Conservation (phyloP, 2,888 invertebrate species). For the Epirrhoe alternata region DNA sequence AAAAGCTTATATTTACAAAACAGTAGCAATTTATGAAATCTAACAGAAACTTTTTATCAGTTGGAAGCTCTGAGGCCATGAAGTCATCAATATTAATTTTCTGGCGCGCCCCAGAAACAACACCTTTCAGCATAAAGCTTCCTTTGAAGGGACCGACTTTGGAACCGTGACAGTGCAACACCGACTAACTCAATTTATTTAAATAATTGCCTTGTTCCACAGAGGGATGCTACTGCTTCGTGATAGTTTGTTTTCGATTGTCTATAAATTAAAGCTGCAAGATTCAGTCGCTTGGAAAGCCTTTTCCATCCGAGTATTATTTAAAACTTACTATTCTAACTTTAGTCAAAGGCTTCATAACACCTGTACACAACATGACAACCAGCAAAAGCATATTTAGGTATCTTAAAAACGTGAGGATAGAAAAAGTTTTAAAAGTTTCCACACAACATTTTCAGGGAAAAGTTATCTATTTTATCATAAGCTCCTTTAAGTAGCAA, state of each 20-base stretch:
- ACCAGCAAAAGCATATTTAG: no score
- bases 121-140: conserved; percentile 70
- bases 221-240: conserved; percentile 45
- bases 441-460: background rate
- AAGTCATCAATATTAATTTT: conserved; percentile 85
- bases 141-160: conserved; percentile 75
- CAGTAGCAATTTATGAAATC: background rate
- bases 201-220: conserved; percentile 80
- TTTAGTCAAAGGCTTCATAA: no score
- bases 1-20: background rate
- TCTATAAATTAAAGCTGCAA: background rate
- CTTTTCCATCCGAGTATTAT: background rate
- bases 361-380: no score
- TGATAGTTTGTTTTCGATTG: conserved; percentile 24
- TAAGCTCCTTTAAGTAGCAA: background rate
- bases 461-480: background rate
- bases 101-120: conserved; percentile 81
- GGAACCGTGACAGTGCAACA: conserved; percentile 58
- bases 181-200: conserved; percentile 77
- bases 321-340: no score
- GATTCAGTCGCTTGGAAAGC: background rate
- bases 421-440: background rate
- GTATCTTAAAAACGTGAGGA: no score
- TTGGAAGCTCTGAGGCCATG: conserved; percentile 55
- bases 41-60: conserved; percentile 4